Base-by-base conservation (phyloP, 2,888 invertebrate species). In the Yponomeuta plumbellus region DNA sequence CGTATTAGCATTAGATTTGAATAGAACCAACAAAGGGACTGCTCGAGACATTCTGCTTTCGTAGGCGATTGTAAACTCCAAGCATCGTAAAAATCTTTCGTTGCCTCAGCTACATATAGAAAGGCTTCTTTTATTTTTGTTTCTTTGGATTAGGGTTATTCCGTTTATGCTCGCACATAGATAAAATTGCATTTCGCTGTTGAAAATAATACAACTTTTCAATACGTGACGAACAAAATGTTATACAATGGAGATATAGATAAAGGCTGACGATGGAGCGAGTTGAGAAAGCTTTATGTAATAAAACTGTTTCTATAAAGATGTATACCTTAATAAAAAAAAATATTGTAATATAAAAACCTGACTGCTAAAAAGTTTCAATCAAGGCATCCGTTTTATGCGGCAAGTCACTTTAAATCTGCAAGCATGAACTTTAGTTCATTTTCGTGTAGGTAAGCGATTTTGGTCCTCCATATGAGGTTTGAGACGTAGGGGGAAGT, bases 1-100 rank as follows among this genome's bases (percentile, higher is more conserved):
- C 85, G 87, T 88, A 88, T 88, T 90, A 88, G 88, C 88, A 89
- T 89, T 83, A 84, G 79, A 90, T 90, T 90, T 90, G 90, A 90
- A 90, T 90, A 88, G 88, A 85, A 90, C 90, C 89, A 89, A 89
- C 88, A 89, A 90, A 88, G 86, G 90, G 88, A 86, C 88, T 88
- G 86, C 79, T 86, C 85, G 79, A 88, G 89, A 86, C 86, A 84
- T 80, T 86, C 80, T 86, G 88, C 87, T 87, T 88, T 89, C 87
- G 88, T 85, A 88, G 88, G 88, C 88, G 84, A 86, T 89, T 88
- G 87, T 87, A 83, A 85, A 88, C 85, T 87, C 86, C 85, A 82
- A 82, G 84, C 84, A 86, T 89, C 84, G 86, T 86, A 87, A 88
- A 88, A 88, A 84, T 86, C 71, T 22, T 40, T 61, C 40, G 56